Conservation (phyloP, 2,888 invertebrate genomes). For the Macrophya annulata region DNA sequence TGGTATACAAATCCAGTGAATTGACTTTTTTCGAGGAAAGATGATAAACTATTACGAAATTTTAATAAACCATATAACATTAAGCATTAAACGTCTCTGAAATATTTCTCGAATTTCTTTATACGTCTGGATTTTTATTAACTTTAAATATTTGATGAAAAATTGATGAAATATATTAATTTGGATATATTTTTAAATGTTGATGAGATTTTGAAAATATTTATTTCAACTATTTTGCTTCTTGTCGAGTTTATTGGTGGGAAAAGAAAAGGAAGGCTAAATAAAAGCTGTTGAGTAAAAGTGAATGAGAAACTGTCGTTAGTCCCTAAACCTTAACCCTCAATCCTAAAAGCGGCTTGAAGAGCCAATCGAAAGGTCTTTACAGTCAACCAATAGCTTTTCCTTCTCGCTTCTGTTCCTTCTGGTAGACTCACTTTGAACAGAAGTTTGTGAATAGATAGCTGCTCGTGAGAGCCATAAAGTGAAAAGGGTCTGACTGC, state of each 20-base stretch:
- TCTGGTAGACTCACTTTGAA: slow-evolving; percentile 27
- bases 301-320: slow-evolving; percentile 28
- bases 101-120: neutral
- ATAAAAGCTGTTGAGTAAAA: slow-evolving; percentile 1
- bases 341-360: slow-evolving; percentile 15
- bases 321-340: slow-evolving; percentile 24
- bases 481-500: slow-evolving; percentile 22
- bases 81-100: neutral
- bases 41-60: neutral
- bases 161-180: neutral
- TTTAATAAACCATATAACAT: neutral
- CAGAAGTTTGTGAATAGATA: slow-evolving; percentile 41
- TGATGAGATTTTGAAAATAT: neutral
- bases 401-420: slow-evolving; percentile 27
- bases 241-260: neutral
- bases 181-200: neutral
- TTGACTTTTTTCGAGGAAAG: neutral
- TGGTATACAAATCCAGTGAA: neutral
- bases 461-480: slow-evolving; percentile 30
- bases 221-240: neutral
- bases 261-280: neutral
- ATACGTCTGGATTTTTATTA: neutral
- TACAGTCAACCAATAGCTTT: slow-evolving; percentile 23
- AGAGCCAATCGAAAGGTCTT: slow-evolving; percentile 34
- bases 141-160: neutral